Conservation (phyloP, 1,140 invertebrate genomes). For the Coenobita brevimanus region DNA sequence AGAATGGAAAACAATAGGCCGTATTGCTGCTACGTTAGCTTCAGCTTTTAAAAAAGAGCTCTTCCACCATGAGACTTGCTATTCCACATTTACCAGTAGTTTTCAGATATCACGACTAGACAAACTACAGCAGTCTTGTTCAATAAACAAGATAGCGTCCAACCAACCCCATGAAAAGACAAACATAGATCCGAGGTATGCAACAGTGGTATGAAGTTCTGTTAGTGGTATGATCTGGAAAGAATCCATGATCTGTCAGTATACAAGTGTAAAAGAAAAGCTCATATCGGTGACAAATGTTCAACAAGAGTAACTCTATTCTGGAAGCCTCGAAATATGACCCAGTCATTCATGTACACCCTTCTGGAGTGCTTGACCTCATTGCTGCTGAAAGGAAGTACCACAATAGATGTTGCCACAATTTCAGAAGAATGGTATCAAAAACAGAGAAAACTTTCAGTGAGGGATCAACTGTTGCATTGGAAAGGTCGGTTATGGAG, state of each 20-base stretch:
- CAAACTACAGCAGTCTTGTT: constrained; percentile 5
- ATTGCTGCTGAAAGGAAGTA: constrained; percentile 19
- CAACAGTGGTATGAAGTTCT: constrained; percentile 20
- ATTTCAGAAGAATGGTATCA: constrained; percentile 4
- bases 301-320: no score
- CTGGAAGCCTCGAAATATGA: constrained; percentile 27
- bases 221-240: constrained; percentile 15
- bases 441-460: background rate
- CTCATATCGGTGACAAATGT: background rate
- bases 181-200: constrained; percentile 9
- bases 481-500: constrained; percentile 1
- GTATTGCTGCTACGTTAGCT: no score
- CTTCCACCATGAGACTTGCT: constrained; percentile 9
- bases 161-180: background rate
- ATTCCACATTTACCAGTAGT: constrained; percentile 23
- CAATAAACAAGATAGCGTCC: background rate
- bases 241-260: background rate
- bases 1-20: background rate
- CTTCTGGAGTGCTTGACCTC: constrained; percentile 13
- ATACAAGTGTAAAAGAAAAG: constrained; percentile 3
- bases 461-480: constrained; percentile 18
- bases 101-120: constrained; percentile 9
- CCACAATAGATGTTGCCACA: background rate
- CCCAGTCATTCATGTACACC: constrained; percentile 6
- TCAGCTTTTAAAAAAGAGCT: background rate